Conservation (phyloP, 2,888 invertebrate species). For the Hirtodrosophila alboralis region DNA sequence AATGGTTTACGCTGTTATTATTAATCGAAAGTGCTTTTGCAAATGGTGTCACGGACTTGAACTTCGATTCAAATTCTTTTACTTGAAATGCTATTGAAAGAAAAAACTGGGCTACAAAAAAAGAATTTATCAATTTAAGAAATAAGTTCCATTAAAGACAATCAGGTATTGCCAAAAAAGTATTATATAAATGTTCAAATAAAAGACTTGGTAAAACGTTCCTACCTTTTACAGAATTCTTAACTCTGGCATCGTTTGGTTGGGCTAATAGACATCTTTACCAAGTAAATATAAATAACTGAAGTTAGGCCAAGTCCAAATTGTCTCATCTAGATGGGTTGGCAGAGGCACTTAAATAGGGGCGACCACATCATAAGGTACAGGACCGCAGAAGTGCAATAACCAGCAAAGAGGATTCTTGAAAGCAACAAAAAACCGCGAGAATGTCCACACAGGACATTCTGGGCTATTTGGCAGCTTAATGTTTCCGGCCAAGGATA, state of each 20-base stretch:
- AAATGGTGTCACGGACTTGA: slow-evolving; percentile 24
- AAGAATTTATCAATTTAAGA: not conserved
- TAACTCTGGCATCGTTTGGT: not conserved
- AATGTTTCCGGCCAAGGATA: slow-evolving; percentile 63
- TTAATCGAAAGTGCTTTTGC: slow-evolving; percentile 53
- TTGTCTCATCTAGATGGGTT: slow-evolving; percentile 43
- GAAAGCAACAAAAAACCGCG: slow-evolving; percentile 46
- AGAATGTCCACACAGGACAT: slow-evolving; percentile 22
- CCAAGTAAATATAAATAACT: not conserved
- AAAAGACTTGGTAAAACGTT: no score
- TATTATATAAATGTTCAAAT: no score
- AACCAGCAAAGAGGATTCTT: slow-evolving; percentile 32
- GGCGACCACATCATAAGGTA: slow-evolving; percentile 37
- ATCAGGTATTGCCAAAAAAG: no score
- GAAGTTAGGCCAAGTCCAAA: slow-evolving; percentile 25
- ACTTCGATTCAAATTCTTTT: slow-evolving; percentile 27
- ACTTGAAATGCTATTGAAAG: slow-evolving; percentile 4
- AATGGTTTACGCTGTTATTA: slow-evolving; percentile 47
- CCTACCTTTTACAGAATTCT: slow-evolving; percentile 4
- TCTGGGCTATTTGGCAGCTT: slow-evolving; percentile 28
- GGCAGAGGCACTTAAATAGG: slow-evolving; percentile 17
- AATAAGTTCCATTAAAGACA: not conserved
- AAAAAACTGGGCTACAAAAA: not conserved
- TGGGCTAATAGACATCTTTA: not conserved
- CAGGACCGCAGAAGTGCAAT: slow-evolving; percentile 38